Percentiles rank a stretch among this genome's conserved stretches.
These are phyloP conservation scores for Lota lota DNA, from an alignment of 2,113 vertebrate genomes.

Conservation along the genomic window DNA sequence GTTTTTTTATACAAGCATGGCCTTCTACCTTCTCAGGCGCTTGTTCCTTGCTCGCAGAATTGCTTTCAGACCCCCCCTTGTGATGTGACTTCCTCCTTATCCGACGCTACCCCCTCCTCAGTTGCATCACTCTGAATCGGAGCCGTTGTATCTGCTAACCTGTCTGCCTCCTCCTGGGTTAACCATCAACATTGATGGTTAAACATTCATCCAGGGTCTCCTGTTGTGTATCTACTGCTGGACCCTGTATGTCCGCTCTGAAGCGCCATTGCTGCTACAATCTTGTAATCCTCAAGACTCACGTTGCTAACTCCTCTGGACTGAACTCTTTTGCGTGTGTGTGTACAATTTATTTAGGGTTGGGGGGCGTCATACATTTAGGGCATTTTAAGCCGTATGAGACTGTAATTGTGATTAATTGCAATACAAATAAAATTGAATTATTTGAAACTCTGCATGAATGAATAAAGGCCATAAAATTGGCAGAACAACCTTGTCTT, in stretches of 20 bases:
- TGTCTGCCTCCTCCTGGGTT: not conserved
- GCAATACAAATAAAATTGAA: not conserved
- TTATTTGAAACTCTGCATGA: not conserved
- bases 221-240: not conserved
- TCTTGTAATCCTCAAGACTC: not conserved
- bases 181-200: constrained; percentile 31
- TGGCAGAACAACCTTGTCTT: constrained; percentile 25
- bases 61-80: constrained; percentile 8
- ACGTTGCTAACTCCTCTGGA: constrained; percentile 12
- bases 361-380: too few species aligned
- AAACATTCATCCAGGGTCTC: constrained; percentile 5
- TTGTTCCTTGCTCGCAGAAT: not conserved
- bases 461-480: not conserved
- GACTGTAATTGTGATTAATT: too few species aligned
- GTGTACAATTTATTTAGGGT: too few species aligned
- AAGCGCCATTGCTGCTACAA: not conserved
- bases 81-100: not conserved
- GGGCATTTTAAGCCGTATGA: too few species aligned
- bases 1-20: not conserved
- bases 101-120: not conserved
- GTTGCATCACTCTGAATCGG: constrained; percentile 11
- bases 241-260: not conserved
- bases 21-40: not conserved
- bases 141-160: constrained; percentile 17
- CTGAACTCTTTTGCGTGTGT: not conserved